A percentile compares a stretch with the other conserved stretches of the same genome.
These are phyloP conservation scores for Syrphus vitripennis DNA, from an alignment of 2,888 invertebrate genomes.

Conservation along the genomic window DNA sequence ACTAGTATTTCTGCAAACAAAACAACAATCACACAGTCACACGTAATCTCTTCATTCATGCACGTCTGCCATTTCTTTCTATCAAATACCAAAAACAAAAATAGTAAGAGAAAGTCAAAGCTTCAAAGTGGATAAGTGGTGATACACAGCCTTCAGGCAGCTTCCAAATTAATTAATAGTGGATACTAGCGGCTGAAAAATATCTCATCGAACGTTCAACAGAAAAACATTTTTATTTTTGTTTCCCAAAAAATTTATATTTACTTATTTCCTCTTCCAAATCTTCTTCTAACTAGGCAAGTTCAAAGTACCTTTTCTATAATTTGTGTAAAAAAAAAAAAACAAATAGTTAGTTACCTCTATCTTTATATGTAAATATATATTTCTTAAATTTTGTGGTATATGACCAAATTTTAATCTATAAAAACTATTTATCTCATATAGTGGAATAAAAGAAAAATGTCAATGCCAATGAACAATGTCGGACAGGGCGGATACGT, in stretches of 20 bases:
- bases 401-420: not conserved
- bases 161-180: too few relatives aligned
- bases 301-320: not conserved
- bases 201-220: not conserved
- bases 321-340: not conserved
- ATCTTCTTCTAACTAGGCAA: not conserved
- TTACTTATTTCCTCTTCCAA: not conserved
- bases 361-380: too few relatives aligned
- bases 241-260: not conserved
- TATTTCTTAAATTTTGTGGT: too few relatives aligned
- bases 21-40: too few relatives aligned
- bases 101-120: too few relatives aligned
- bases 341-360: too few relatives aligned
- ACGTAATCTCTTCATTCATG: too few relatives aligned
- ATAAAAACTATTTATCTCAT: not conserved
- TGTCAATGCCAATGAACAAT: constrained; percentile 76
- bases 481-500: constrained; percentile 78
- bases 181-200: not conserved
- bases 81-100: too few relatives aligned
- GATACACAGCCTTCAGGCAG: too few relatives aligned
- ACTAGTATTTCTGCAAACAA: too few relatives aligned
- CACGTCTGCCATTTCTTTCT: too few relatives aligned
- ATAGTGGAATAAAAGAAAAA: not conserved
- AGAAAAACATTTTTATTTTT: not conserved
- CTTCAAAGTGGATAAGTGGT: too few relatives aligned